phyloP scores from a whole-genome alignment of 1,140 invertebrate species.

The Neodiprion virginianus region DNA sequence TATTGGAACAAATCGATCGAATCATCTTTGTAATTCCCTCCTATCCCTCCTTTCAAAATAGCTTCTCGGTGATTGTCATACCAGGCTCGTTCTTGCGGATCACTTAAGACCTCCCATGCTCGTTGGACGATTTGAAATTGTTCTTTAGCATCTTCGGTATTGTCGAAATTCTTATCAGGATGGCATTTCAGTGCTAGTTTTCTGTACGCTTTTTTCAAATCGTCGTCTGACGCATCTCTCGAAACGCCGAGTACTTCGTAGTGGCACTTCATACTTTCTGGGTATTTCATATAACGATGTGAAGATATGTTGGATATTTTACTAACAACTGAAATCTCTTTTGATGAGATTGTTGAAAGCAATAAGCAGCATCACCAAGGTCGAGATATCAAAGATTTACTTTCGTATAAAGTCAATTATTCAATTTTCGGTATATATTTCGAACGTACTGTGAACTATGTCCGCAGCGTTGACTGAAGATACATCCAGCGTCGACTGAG shows the following conservation, averaged over 20 bases:
- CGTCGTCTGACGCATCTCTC: constrained; percentile 75
- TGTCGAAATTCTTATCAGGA: constrained; percentile 92
- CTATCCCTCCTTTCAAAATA: constrained; percentile 82
- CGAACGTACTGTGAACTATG: not conserved
- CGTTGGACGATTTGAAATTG: constrained; percentile 94
- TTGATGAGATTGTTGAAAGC: too few relatives aligned
- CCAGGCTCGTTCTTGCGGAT: constrained; percentile 94
- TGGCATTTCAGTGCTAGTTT: constrained; percentile 84
- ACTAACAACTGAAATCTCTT: too few relatives aligned
- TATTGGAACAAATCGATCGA: constrained; percentile 89
- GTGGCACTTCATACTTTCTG: constrained; percentile 80
- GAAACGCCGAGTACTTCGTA: constrained; percentile 87
- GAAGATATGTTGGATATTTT: not conserved
- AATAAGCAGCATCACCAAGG: too few relatives aligned
- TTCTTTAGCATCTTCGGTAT: constrained; percentile 83
- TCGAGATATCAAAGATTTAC: too few relatives aligned
- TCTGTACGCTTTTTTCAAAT: constrained; percentile 91
- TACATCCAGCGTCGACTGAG: too few relatives aligned
- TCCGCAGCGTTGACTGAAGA: too few relatives aligned
- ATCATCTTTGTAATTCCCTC: constrained; percentile 85
- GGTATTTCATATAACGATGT: not conserved
- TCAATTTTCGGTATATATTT: not conserved
- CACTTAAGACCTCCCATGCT: constrained; percentile 94
- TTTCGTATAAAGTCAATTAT: not conserved
- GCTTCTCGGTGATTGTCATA: constrained; percentile 92